phyloP scores from a whole-genome alignment of 2,113 vertebrate species.

The Burhinus oedicnemus region DNA sequence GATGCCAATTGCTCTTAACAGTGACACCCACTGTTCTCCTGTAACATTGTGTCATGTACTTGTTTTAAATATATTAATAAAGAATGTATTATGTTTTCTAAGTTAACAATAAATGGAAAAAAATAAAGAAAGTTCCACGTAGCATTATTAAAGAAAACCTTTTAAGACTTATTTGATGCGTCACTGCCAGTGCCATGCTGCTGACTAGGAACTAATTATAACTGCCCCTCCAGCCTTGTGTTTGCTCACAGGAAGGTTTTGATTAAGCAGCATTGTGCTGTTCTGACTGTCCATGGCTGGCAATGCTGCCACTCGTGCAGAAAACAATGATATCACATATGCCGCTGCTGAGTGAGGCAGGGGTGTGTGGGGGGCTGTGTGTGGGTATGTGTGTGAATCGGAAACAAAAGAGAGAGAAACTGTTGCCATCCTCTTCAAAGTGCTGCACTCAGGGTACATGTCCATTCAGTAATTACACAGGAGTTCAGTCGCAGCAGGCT shows the following conservation, averaged over 20 bases:
- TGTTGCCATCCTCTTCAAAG: not conserved
- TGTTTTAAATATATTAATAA: not conserved
- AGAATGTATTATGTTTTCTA: not conserved
- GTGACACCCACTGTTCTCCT: not conserved
- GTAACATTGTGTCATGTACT: not conserved
- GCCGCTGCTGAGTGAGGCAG: not conserved
- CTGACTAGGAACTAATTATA: not conserved
- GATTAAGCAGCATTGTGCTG: not conserved
- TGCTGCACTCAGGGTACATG: not conserved
- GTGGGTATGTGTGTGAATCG: accelerated
- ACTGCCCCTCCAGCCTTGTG: not conserved
- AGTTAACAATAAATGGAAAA: not conserved
- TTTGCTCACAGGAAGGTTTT: not conserved
- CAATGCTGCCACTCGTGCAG: not conserved
- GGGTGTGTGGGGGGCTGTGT: too few species aligned
- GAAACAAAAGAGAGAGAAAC: not conserved
- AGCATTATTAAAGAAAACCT: not conserved
- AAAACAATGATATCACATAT: not conserved
- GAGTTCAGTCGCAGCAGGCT: not conserved
- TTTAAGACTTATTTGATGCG: not conserved
- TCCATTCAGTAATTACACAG: not conserved
- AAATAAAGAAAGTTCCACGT: not conserved
- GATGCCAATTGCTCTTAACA: not conserved
- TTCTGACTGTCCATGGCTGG: not conserved
- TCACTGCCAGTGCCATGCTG: not conserved